Evolutionary conservation across 2,797 vertebrate genomes (phyloP).

Genomic region (Vespertilio murinus): DNA sequence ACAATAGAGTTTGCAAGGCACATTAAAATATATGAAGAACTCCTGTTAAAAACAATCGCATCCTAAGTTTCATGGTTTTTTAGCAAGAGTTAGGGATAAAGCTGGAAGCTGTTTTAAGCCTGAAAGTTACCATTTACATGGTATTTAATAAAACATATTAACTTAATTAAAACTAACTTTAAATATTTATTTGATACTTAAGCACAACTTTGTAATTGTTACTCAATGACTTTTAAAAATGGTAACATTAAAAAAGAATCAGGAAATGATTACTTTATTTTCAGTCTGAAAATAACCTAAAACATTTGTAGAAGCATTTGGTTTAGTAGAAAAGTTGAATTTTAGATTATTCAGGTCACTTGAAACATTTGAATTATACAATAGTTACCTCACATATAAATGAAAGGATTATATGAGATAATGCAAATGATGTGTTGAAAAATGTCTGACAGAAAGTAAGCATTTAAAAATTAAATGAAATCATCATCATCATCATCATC

Average conservation of each 20-base stretch:
- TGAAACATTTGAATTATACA: not conserved
- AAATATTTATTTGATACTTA: not conserved
- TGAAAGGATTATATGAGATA: not conserved
- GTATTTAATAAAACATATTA: not conserved
- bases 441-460: not conserved
- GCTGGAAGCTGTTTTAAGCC: not conserved
- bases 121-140: not conserved
- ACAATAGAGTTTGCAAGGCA: not conserved
- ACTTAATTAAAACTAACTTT: slow-evolving; percentile 27
- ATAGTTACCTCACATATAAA: not conserved
- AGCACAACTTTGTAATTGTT: not conserved
- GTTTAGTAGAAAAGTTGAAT: not conserved
- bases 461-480: not conserved
- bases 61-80: not conserved
- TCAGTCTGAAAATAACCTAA: not conserved
- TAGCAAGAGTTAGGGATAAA: not conserved
- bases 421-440: not conserved
- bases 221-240: slow-evolving; percentile 18
- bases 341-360: not conserved
- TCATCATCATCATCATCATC: not conserved
- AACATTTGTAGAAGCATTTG: not conserved
- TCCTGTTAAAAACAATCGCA: not conserved
- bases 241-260: not conserved
- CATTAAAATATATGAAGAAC: not conserved
- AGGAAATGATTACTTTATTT: not conserved